These are phyloP conservation scores for Clunio marinus DNA, from an alignment of 2,888 invertebrate genomes.

Conservation along the genomic window DNA sequence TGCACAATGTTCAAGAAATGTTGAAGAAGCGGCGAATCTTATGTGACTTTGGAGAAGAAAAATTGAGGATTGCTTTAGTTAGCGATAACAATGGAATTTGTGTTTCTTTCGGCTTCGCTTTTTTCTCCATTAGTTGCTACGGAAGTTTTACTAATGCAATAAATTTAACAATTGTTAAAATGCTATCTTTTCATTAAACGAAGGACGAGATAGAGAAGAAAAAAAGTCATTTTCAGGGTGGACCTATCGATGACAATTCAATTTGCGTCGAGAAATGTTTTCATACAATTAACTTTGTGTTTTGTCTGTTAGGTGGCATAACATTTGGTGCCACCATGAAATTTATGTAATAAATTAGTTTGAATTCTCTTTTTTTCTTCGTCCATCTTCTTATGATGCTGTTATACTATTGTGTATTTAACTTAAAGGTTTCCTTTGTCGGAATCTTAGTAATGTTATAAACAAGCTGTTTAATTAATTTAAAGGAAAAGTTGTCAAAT, in stretches of 20 bases:
- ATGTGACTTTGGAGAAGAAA: neutral
- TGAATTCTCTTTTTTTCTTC: neutral
- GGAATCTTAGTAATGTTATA: too few relatives aligned
- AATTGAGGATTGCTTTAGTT: constrained; percentile 9
- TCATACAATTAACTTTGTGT: constrained; percentile 36
- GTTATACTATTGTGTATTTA: neutral
- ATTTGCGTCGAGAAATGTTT: constrained; percentile 29
- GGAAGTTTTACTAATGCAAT: constrained; percentile 35
- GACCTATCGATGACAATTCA: constrained; percentile 34
- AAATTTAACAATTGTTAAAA: constrained; percentile 30
- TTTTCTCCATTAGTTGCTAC: constrained; percentile 26
- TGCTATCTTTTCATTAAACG: constrained; percentile 11
- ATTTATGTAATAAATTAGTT: constrained; percentile 30
- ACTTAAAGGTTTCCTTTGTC: neutral
- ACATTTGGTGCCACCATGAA: constrained; percentile 28
- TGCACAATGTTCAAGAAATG: neutral
- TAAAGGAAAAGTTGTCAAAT: too few relatives aligned
- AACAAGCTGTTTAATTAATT: too few relatives aligned
- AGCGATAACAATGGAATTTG: constrained; percentile 31
- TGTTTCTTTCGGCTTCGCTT: constrained; percentile 14
- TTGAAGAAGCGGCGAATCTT: constrained; percentile 25
- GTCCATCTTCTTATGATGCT: neutral
- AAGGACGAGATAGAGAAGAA: neutral
- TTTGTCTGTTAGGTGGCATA: constrained; percentile 35
- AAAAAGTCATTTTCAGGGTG: constrained; percentile 2